Base-by-base conservation (phyloP, 2,113 vertebrate species). In the Octodon degus region DNA sequence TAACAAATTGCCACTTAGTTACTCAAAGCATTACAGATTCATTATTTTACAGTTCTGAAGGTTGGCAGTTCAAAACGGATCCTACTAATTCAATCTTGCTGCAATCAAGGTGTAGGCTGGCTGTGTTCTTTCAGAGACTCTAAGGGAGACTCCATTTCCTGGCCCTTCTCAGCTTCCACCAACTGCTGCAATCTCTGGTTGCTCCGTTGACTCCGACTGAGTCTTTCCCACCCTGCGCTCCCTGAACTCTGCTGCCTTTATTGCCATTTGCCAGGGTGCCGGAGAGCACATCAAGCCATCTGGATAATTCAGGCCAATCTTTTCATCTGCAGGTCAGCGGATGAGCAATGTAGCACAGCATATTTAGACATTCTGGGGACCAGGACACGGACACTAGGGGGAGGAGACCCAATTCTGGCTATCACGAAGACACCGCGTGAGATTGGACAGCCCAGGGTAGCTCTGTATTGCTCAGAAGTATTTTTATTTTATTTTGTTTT, bases 161-260 rank as follows among this genome's bases (percentile, higher is more conserved):
- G 22, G 34, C 16, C 65, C 67, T 86, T 89, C 83, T 16, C 47
- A n/a, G 55, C 53, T 81, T 68, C 80, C 37, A 8, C 25, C 70
- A 0, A 30, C 25, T n/a, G 47, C 79, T 8, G 0, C 0, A 2
- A n/a, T n/a, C 68, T 40, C 0, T 27, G 62, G 62, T 58, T 65
- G 62, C 47, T 81, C 34, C 50, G 0, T 58, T 5, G 11, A 27
- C 9, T 74, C 30, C 32, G 1, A 25, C 12, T 1, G 30, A 20
- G 12, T 68, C 53, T 82, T 88, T 58, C 14, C 58, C n/a, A 32
- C 25, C 9, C 63, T 7, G 20, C 2, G 12, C 63, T 60, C 5
- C 72, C 67, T 19, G 16, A 22, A 58, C 17, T 70, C 9, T 8
- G 40, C n/a, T 47, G 58, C 19, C 6, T 91, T 40, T 88, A 82